Evolutionary conservation across 2,113 vertebrate species (phyloP), one percentile per base, ranked within the genome.

Genomic region (Chaetodon trifascialis): DNA sequence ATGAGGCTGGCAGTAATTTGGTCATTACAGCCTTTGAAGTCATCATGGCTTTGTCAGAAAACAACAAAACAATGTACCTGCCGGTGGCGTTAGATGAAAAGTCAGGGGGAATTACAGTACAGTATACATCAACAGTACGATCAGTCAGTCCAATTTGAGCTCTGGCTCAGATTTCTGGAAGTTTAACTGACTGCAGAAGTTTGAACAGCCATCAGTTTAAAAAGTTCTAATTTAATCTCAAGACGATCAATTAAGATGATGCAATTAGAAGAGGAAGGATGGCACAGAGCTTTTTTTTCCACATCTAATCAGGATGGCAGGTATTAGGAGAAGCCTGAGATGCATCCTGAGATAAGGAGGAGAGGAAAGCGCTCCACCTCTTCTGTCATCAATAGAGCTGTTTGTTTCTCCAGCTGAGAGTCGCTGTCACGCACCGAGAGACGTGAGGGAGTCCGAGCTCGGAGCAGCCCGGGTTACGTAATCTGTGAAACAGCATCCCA

Each of bases 341-440:
- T 79, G 60, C 83, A 49, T 85, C 89, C 91, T 85, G 85, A 86
- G 87, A 91, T 88, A 80, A 69, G 70, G 54, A 49, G 25, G 69
- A 38, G 55, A 74, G 64, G 60, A 64, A 69, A 73, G 70, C 76
- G 78, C 68, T 82, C 55, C 55, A 80, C n/a, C 66, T 67, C 58
- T 66, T 47, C 47, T 5, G 25, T 82, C 82, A 80, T 88, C 83
- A 80, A 75, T 77, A 59, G 63, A 51, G 52, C 46, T 23, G 82
- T 54, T 91, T 85, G 82, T 87, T 68, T 79, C 82, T 55, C 34
- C 58, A 76, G 76, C 17, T 46, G 19, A 34, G 38, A 7, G 10
- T 23, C 81, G 10, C 47, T 51, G 51, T 68, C 16, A 75, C 42
- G 59, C 72, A 77, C 63, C 0, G 44, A 40, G 7, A 25, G 25